phyloP scores from a whole-genome alignment of 2,797 vertebrate genomes.

The Lagorchestes hirsutus region DNA sequence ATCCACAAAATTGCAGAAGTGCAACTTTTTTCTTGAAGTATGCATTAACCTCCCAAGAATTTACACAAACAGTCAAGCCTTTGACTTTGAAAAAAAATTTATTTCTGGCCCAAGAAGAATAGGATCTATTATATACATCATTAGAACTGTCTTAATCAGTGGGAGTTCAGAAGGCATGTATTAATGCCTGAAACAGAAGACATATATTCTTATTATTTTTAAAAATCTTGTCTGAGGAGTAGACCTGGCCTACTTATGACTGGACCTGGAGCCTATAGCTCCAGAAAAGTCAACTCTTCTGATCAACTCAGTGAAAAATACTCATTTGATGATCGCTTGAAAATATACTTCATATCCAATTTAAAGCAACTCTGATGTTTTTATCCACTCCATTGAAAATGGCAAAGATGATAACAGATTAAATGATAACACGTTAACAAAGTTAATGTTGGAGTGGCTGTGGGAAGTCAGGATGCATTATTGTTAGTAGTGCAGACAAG shows the following conservation, averaged over 20 bases:
- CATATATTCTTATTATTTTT: not conserved
- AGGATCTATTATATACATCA: slow-evolving; percentile 37
- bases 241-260: not conserved
- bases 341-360: not conserved
- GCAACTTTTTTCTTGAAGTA: not conserved
- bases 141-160: slow-evolving; percentile 55
- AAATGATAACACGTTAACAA: not conserved
- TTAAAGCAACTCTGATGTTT: not conserved
- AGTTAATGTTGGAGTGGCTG: not conserved
- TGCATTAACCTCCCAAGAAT: slow-evolving; percentile 51
- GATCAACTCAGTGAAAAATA: slow-evolving; percentile 7
- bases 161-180: slow-evolving; percentile 28
- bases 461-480: not conserved
- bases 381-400: not conserved
- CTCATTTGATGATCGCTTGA: not conserved
- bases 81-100: slow-evolving; percentile 36
- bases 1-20: slow-evolving; percentile 49
- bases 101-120: slow-evolving; percentile 20
- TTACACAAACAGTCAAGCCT: slow-evolving; percentile 31
- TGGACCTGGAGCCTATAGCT: not conserved
- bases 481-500: not conserved
- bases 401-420: not conserved
- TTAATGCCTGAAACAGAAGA: slow-evolving; percentile 21
- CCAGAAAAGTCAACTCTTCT: slow-evolving; percentile 16
- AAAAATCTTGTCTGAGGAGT: not conserved